Evolutionary conservation across 2,888 invertebrate genomes (phyloP).

Genomic region (Tachina grossa): DNA sequence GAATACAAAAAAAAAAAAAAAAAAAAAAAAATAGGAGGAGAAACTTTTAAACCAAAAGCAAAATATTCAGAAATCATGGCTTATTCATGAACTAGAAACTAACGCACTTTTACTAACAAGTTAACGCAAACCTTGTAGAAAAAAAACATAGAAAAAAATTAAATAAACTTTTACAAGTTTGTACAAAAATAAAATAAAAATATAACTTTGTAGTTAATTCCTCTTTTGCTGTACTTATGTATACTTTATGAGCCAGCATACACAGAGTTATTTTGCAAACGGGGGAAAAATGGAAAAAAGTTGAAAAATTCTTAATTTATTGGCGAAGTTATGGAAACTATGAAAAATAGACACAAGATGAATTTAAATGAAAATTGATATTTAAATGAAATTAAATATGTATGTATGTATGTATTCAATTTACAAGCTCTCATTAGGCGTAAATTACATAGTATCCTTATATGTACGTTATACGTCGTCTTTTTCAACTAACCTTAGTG

Average conservation of each 20-base stretch:
- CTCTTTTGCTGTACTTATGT: conserved; percentile 10
- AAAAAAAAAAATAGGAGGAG: not conserved
- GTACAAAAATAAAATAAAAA: conserved; percentile 21
- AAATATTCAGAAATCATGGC: conserved; percentile 70
- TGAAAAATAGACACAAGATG: not conserved
- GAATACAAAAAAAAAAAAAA: too few species aligned
- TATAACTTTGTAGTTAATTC: conserved; percentile 14
- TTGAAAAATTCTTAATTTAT: conserved; percentile 32
- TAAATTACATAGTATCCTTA: too few species aligned
- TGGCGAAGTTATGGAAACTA: conserved; percentile 49
- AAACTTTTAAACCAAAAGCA: conserved; percentile 53
- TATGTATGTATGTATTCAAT: too few species aligned
- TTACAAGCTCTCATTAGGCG: too few species aligned
- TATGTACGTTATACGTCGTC: too few species aligned
- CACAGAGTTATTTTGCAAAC: not conserved
- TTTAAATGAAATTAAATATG: not conserved
- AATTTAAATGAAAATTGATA: conserved; percentile 27
- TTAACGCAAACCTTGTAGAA: conserved; percentile 64
- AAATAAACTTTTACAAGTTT: conserved; percentile 40
- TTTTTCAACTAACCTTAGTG: too few species aligned
- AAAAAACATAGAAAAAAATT: conserved; percentile 36
- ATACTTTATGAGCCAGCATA: conserved; percentile 8
- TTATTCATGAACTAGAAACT: conserved; percentile 74
- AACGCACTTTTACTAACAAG: conserved; percentile 67
- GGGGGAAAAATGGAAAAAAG: not conserved